Percentiles rank a stretch among this genome's conserved stretches.
These are phyloP conservation scores for Oxygymnocypris stewartii DNA, from an alignment of 2,113 vertebrate species.

Conservation along the genomic window DNA sequence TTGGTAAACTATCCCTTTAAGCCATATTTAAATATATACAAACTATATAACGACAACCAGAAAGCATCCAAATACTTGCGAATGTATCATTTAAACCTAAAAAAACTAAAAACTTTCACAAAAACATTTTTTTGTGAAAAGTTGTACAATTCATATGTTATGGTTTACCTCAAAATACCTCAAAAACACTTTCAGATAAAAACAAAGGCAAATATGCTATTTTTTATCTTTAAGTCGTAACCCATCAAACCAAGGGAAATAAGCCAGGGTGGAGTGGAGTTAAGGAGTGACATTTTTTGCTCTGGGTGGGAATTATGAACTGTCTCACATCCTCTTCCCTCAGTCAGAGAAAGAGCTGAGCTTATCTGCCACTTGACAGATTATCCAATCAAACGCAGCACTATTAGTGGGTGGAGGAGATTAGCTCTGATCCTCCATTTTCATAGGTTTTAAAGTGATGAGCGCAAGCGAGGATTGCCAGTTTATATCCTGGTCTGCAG, in stretches of 20 bases:
- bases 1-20: too few species aligned
- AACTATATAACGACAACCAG: background rate
- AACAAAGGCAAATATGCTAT: background rate
- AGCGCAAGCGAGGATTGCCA: constrained; percentile 15
- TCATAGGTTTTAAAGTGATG: constrained; percentile 53
- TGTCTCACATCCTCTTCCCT: constrained; percentile 37
- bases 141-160: background rate
- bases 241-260: constrained; percentile 12
- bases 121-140: background rate
- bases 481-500: constrained; percentile 51
- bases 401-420: constrained; percentile 60
- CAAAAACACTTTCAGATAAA: background rate
- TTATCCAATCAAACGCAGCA: constrained; percentile 57
- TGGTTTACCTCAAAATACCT: background rate
- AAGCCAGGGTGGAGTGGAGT: constrained; percentile 16
- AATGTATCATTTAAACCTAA: background rate
- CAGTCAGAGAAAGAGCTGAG: constrained; percentile 41
- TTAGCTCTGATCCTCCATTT: constrained; percentile 59
- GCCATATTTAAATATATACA: too few species aligned
- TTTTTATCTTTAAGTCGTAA: background rate
- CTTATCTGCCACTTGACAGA: constrained; percentile 60
- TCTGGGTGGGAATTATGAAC: constrained; percentile 49
- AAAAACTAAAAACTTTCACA: too few species aligned
- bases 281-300: constrained; percentile 12
- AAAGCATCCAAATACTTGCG: background rate